Percentiles rank a stretch among this genome's conserved stretches.
Evolutionary conservation across 2,113 vertebrate genomes (phyloP).

Genomic region (Rhynchomys soricoides): DNA sequence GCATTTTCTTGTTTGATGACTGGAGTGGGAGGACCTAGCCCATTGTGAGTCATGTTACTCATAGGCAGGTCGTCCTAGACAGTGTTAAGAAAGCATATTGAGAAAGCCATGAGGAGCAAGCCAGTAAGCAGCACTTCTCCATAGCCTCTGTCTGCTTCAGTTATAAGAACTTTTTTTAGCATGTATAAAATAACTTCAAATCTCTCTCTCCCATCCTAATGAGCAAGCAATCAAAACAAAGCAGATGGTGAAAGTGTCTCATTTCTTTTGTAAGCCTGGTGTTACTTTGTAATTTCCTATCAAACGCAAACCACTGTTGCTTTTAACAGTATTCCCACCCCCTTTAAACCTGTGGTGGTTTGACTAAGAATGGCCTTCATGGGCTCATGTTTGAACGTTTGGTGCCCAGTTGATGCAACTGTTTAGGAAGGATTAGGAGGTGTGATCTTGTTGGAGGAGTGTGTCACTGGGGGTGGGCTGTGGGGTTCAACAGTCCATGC

Average conservation of each 20-base stretch:
- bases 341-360: no score
- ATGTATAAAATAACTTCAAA: neutral
- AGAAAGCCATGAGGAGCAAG: neutral
- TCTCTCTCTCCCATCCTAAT: neutral
- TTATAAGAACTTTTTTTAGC: no score
- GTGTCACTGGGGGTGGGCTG: neutral
- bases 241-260: neutral
- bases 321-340: neutral
- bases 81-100: neutral
- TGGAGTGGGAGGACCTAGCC: neutral
- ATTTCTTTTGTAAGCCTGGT: neutral
- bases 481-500: neutral
- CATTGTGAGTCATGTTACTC: neutral
- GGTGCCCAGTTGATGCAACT: neutral
- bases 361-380: neutral
- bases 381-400: neutral
- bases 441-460: neutral
- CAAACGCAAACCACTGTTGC: neutral
- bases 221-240: neutral
- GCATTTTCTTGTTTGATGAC: neutral
- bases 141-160: neutral
- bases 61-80: neutral
- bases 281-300: neutral
- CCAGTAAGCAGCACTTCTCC: neutral
- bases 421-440: neutral